A percentile compares a stretch with the other conserved stretches of the same genome.
Conservation (phyloP, 2,797 vertebrate genomes). For the Novumbra hubbsi region DNA sequence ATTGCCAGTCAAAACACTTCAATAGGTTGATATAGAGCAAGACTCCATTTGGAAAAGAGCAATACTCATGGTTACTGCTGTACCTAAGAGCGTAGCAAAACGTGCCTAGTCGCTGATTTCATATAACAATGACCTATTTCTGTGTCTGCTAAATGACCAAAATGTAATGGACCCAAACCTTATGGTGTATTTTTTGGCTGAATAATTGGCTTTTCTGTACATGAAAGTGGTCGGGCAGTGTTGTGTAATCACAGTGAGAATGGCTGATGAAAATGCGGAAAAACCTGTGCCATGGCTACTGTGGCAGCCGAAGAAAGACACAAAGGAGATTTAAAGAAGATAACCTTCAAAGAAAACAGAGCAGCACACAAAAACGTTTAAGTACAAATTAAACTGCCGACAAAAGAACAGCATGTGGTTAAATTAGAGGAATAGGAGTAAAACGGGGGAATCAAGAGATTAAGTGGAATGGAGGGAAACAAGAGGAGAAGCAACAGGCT, state of each 20-base stretch:
- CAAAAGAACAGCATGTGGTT: not conserved
- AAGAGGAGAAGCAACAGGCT: slow-evolving; percentile 22
- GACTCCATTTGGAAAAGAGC: not conserved
- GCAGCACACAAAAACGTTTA: not conserved
- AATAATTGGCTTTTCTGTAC: not conserved
- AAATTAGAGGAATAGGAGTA: not conserved
- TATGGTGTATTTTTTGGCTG: not conserved
- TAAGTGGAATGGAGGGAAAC: slow-evolving; percentile 21
- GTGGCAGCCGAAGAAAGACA: not conserved
- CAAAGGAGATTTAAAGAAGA: slow-evolving; percentile 13
- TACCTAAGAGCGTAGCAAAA: not conserved
- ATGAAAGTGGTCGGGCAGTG: not conserved
- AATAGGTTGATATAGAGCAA: slow-evolving; percentile 12
- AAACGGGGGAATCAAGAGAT: slow-evolving; percentile 1
- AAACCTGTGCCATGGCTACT: not conserved
- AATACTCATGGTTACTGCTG: not conserved
- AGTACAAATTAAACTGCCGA: not conserved
- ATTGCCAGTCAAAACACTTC: slow-evolving; percentile 33
- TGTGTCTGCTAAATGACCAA: not conserved
- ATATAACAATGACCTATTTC: not conserved
- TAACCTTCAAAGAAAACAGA: not conserved
- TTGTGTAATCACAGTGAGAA: not conserved
- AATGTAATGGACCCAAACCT: not conserved
- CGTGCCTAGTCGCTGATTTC: not conserved
- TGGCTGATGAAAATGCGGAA: not conserved